These are phyloP conservation scores for Tamandua tetradactyla DNA, from an alignment of 2,797 vertebrate species.

Conservation along the genomic window DNA sequence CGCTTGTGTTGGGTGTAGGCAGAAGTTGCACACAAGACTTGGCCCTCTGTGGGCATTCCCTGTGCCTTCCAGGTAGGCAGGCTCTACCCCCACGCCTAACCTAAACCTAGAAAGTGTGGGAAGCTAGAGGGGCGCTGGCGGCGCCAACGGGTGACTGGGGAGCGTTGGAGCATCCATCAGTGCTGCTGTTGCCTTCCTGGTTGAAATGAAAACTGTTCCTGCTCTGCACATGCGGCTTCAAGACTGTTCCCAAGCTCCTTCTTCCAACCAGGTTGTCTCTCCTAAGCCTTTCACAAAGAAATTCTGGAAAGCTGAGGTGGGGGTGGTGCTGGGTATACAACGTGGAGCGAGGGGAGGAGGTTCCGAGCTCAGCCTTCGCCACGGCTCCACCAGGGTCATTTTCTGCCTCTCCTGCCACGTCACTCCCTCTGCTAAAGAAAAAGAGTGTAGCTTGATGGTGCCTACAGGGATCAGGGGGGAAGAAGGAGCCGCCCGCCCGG, in stretches of 20 bases:
- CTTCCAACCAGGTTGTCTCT: background rate
- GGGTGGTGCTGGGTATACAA: slow-evolving; percentile 40
- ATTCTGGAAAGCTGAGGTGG: background rate
- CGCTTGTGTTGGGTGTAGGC: background rate
- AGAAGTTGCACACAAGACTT: background rate
- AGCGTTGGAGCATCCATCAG: background rate
- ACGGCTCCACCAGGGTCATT: slow-evolving; percentile 69
- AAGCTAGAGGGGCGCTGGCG: background rate
- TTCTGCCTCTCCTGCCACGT: slow-evolving; percentile 80
- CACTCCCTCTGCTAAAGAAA: slow-evolving; percentile 59
- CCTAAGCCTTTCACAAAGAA: background rate
- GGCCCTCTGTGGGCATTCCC: background rate
- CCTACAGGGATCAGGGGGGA: slow-evolving; percentile 9
- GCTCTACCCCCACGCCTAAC: background rate
- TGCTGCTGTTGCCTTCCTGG: background rate
- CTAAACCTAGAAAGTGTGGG: background rate
- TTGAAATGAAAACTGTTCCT: background rate
- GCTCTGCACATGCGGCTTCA: background rate
- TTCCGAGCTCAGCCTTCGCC: slow-evolving; percentile 35
- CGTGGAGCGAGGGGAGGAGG: slow-evolving; percentile 71
- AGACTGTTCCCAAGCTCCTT: background rate
- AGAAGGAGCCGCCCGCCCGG: background rate
- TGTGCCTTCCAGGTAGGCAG: background rate
- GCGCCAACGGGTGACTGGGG: background rate
- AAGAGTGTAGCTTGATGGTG: background rate